Evolutionary conservation across 2,113 vertebrate genomes (phyloP).

Genomic region (Brachypteracias leptosomus): DNA sequence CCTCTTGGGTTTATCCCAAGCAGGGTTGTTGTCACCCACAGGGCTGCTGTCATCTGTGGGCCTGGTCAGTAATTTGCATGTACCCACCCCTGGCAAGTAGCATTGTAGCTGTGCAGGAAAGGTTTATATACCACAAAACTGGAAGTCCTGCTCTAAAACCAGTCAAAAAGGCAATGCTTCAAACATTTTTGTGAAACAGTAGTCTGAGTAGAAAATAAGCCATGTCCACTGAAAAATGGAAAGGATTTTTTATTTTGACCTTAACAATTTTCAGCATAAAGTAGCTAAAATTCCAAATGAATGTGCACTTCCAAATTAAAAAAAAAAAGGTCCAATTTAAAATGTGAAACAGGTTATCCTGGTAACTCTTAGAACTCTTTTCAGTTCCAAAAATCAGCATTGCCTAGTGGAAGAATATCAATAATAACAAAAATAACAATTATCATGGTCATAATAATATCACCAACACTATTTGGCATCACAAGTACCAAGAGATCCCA

Average conservation of each 20-base stretch:
- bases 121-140: not conserved
- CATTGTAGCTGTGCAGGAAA: not conserved
- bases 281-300: not conserved
- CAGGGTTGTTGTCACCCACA: fast-evolving
- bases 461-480: not conserved
- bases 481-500: not conserved
- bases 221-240: not conserved
- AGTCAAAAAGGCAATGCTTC: fast-evolving
- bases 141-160: not conserved
- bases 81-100: fast-evolving
- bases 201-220: not conserved
- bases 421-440: not conserved
- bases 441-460: not conserved
- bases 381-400: not conserved
- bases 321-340: not conserved
- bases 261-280: not conserved
- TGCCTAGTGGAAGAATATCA: not conserved
- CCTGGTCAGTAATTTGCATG: not conserved
- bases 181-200: not conserved
- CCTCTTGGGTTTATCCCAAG: fast-evolving
- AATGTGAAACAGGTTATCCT: not conserved
- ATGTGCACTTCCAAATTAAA: not conserved
- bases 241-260: not conserved
- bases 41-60: too few species aligned
- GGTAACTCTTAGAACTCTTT: not conserved